A percentile compares a stretch with the other conserved stretches of the same genome.
phyloP scores from a whole-genome alignment of 2,888 invertebrate genomes.

The Heliconius sara region DNA sequence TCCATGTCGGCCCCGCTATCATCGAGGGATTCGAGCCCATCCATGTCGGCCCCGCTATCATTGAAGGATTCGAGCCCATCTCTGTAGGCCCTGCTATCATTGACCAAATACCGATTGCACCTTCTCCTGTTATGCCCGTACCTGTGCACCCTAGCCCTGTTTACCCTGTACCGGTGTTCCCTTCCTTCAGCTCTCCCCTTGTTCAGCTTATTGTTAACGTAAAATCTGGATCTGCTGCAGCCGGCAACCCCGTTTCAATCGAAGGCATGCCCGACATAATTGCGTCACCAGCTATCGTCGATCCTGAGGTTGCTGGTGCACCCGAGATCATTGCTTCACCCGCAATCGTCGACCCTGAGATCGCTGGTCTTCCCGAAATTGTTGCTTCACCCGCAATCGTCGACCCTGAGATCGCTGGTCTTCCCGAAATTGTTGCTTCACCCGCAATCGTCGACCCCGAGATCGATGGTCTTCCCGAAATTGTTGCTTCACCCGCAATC shows the following conservation, averaged over 20 bases:
- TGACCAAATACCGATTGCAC: slow-evolving; percentile 18
- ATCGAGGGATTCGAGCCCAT: background rate
- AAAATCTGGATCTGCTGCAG: slow-evolving; percentile 35
- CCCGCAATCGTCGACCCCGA: slow-evolving; percentile 2
- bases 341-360: background rate
- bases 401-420: background rate
- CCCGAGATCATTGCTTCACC: slow-evolving; percentile 10
- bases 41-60: slow-evolving; percentile 36
- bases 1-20: slow-evolving; percentile 37
- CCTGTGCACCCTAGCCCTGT: slow-evolving; percentile 3
- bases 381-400: background rate
- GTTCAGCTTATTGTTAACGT: slow-evolving; percentile 30
- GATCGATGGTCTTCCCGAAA: background rate
- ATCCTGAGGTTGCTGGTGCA: background rate
- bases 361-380: background rate
- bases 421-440: background rate
- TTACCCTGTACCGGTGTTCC: slow-evolving; percentile 27
- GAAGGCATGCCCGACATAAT: slow-evolving; percentile 2
- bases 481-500: slow-evolving; percentile 4
- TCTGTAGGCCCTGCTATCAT: slow-evolving; percentile 3
- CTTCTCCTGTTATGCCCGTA: background rate
- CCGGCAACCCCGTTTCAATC: slow-evolving; percentile 15
- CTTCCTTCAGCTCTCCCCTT: slow-evolving; percentile 39
- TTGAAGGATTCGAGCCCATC: background rate
- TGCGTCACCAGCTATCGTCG: slow-evolving; percentile 7